These are phyloP conservation scores for Cossypha dichroa DNA, from an alignment of 2,797 vertebrate genomes.

Conservation along the genomic window DNA sequence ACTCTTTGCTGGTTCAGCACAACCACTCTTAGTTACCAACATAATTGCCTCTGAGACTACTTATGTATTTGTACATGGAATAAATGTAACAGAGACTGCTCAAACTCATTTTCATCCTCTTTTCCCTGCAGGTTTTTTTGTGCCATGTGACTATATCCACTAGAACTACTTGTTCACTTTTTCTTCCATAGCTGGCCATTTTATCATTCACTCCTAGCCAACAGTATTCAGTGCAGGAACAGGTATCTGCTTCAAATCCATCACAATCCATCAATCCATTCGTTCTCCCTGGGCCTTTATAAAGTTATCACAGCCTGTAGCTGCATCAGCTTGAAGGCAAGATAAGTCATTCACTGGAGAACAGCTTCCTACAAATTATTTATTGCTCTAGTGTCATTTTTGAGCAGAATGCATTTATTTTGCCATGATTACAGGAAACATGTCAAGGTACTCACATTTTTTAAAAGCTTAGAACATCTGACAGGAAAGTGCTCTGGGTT, in stretches of 20 bases:
- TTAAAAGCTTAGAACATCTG: background rate
- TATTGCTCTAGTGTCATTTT: background rate
- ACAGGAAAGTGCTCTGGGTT: background rate
- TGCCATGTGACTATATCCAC: background rate
- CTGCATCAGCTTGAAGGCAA: background rate
- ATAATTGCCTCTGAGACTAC: background rate
- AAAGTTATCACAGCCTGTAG: background rate
- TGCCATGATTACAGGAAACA: background rate
- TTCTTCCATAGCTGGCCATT: background rate
- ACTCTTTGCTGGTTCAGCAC: background rate
- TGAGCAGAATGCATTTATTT: slow-evolving; percentile 1
- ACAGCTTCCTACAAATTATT: background rate
- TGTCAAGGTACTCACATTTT: background rate
- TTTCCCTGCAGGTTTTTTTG: background rate
- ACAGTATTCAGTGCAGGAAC: background rate
- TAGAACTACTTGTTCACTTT: background rate
- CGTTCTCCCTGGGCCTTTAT: background rate
- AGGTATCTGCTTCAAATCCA: background rate
- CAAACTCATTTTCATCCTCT: background rate
- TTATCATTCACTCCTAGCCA: background rate
- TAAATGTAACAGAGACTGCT: background rate
- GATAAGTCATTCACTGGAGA: background rate
- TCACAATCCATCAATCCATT: background rate
- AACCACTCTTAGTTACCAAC: background rate
- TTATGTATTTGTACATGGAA: background rate